phyloP scores from a whole-genome alignment of 2,797 vertebrate genomes.

The Tarsius wallacei region DNA sequence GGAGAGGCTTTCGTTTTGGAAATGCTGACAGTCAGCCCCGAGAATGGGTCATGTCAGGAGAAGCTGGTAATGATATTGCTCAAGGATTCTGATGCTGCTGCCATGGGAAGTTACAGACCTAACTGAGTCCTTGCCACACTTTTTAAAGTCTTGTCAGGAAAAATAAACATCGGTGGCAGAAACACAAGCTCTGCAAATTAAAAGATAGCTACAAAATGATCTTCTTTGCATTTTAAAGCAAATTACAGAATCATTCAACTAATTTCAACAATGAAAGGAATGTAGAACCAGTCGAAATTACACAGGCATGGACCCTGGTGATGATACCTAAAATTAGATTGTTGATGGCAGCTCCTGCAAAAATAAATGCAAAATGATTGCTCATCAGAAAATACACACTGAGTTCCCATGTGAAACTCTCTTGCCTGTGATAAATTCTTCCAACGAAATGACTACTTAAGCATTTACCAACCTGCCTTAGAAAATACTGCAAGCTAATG shows the following conservation, averaged over 20 bases:
- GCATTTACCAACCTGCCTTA: slow-evolving; percentile 81
- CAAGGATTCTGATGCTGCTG: not conserved
- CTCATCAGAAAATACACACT: slow-evolving; percentile 85
- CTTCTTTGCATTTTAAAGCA: slow-evolving; percentile 87
- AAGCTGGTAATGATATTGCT: not conserved
- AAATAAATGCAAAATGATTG: slow-evolving; percentile 83
- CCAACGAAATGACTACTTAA: slow-evolving; percentile 79
- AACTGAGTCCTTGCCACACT: not conserved
- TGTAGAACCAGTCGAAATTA: slow-evolving; percentile 86
- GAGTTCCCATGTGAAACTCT: slow-evolving; percentile 78
- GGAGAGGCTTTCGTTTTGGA: not conserved
- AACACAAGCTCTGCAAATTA: slow-evolving; percentile 84
- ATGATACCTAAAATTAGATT: slow-evolving; percentile 87
- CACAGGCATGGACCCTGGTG: slow-evolving; percentile 74
- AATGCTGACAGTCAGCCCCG: not conserved
- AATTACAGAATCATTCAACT: slow-evolving; percentile 81
- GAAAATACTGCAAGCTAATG: slow-evolving; percentile 78
- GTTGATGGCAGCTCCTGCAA: slow-evolving; percentile 80
- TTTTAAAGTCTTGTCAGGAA: slow-evolving; percentile 81
- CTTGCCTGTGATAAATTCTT: slow-evolving; percentile 81
- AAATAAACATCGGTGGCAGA: slow-evolving; percentile 79
- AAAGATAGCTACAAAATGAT: slow-evolving; percentile 86
- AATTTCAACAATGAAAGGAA: slow-evolving; percentile 86
- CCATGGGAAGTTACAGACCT: not conserved
- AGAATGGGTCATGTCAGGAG: not conserved